Percentiles rank a stretch among this genome's conserved stretches.
Evolutionary conservation across 2,113 vertebrate genomes (phyloP).

Genomic region (Mastomys coucha): DNA sequence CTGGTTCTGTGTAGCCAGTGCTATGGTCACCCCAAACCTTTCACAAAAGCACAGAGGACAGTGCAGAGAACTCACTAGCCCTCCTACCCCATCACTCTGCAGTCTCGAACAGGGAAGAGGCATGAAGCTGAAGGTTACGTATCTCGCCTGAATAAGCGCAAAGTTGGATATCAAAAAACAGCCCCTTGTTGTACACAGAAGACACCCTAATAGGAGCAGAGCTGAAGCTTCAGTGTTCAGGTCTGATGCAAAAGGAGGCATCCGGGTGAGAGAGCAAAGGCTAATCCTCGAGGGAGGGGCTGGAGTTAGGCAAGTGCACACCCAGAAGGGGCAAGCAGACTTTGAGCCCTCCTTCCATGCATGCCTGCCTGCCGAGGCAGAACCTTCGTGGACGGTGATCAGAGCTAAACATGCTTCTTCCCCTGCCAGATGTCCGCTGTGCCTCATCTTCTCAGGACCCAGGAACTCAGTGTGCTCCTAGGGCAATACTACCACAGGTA

Average conservation of each 20-base stretch:
- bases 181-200: neutral
- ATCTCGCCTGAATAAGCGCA: neutral
- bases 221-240: neutral
- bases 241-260: neutral
- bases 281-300: too few relatives aligned
- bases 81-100: too few relatives aligned
- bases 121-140: neutral
- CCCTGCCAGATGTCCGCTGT: neutral
- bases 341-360: neutral
- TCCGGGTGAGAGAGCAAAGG: neutral
- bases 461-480: neutral
- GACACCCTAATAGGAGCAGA: neutral
- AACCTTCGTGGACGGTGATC: neutral
- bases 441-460: neutral
- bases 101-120: neutral
- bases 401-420: neutral
- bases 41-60: neutral
- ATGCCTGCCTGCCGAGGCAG: neutral
- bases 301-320: too few relatives aligned
- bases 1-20: neutral
- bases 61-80: neutral
- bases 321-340: rapidly evolving
- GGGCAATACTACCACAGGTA: neutral
- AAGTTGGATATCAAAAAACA: neutral
- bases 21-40: neutral